phyloP scores from a whole-genome alignment of 2,888 invertebrate genomes.

The Heterodera filipjevi region DNA sequence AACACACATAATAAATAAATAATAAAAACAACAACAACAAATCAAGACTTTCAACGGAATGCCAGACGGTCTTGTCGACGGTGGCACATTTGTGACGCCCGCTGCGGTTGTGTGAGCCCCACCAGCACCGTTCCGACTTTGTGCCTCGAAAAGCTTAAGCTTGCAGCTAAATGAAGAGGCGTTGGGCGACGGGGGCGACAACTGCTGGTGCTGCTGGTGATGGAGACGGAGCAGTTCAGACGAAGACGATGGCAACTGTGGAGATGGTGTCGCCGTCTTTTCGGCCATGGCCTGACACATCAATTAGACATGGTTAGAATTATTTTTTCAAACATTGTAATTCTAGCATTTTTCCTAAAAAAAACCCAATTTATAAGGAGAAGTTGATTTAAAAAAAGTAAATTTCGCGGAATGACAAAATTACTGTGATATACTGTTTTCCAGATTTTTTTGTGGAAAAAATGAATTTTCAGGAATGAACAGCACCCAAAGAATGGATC shows the following conservation, averaged over 20 bases:
- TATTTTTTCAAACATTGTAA: no score
- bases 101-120: neutral
- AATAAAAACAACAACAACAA: no score
- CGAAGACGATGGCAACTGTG: neutral
- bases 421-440: no score
- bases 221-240: neutral
- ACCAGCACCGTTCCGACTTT: neutral
- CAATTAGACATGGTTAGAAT: no score
- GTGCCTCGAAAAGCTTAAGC: constrained; percentile 22
- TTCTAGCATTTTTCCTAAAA: no score
- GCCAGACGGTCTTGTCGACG: constrained; percentile 5
- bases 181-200: constrained; percentile 5
- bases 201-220: constrained; percentile 12
- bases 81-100: neutral
- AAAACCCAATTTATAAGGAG: no score
- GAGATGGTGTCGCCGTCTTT: neutral
- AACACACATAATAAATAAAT: no score
- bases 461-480: no score
- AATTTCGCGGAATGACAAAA: no score
- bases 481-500: no score
- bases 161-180: constrained; percentile 28
- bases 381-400: no score
- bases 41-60: constrained; percentile 36
- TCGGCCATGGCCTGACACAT: neutral
- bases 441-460: no score